Base-by-base conservation (phyloP, 2,888 invertebrate species). In the Cactoblastis cactorum region DNA sequence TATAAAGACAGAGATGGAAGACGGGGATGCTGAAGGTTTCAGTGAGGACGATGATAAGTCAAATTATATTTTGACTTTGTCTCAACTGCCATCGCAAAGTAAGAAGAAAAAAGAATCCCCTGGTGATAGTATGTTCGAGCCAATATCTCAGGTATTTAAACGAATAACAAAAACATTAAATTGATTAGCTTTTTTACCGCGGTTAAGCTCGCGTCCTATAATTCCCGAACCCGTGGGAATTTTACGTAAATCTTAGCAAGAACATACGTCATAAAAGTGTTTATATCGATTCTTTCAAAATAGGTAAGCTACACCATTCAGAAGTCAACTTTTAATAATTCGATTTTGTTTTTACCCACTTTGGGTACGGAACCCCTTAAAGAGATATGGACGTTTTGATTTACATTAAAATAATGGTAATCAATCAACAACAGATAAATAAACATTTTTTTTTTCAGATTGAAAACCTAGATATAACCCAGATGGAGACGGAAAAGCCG, bases 21-120 rank as follows among this genome's bases (percentile, higher is more conserved):
- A 65, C 37, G 55, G 78, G 1, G 59, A 64, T 0, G 74, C 80
- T 28, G 75, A 71, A 8, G 72, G 71, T 22, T 65, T 60, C 12
- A 67, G 70, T 37, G 64, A 77, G 24, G 90, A 90, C 22, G 91
- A 91, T 45, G 58, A 77, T 32, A 91, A 91, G 67, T 93, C 92
- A 43, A 93, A 92, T 66, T 95, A 94, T 64, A 74, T 94, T 53
- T 80, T 95, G 45, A 95, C 94, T 37, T 91, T 95, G 80, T 92
- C 93, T 0, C 94, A 95, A 74, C 57, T 74, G 3, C 69, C 69
- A 1, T 58, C 65, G 14, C 69, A 76, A 49, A 54, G 52, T 47
- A 61, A 72, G 35, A 49, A 47, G 1, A 61, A 65, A 33, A 62
- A 67, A n/a, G 65, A 65, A 52, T 46, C 52, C 0, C 45, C 51